Conservation (phyloP, 1,140 invertebrate genomes). For the Elymnias hypermnestra region DNA sequence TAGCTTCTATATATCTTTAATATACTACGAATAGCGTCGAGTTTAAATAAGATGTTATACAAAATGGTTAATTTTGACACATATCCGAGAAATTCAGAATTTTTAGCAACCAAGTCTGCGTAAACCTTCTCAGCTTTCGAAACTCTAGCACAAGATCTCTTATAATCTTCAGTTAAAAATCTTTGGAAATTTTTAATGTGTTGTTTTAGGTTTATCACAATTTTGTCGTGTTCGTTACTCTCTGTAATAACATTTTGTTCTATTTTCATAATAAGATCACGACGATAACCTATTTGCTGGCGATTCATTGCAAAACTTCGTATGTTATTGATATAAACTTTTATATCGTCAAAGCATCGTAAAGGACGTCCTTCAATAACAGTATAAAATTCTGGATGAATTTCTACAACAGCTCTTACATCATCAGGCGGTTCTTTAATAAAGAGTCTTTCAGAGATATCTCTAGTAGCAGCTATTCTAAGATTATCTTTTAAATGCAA, state of each 20-base stretch:
- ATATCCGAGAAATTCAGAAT: constrained; percentile 71
- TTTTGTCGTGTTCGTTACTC: constrained; percentile 69
- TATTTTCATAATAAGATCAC: constrained; percentile 78
- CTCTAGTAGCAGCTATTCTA: constrained; percentile 52
- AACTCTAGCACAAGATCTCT: constrained; percentile 76
- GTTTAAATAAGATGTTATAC: constrained; percentile 77
- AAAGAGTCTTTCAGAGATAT: constrained; percentile 62
- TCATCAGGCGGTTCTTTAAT: constrained; percentile 57
- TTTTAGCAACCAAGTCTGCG: constrained; percentile 69
- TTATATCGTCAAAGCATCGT: constrained; percentile 76
- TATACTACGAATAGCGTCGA: constrained; percentile 79
- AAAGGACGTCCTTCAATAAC: constrained; percentile 77
- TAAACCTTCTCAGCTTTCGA: constrained; percentile 70
- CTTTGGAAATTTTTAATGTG: constrained; percentile 79
- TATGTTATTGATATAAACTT: constrained; percentile 77
- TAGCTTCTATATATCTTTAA: constrained; percentile 81
- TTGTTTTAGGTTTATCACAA: constrained; percentile 72
- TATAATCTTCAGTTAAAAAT: constrained; percentile 79
- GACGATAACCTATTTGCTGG: constrained; percentile 77
- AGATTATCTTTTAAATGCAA: constrained; percentile 59
- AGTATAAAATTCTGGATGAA: constrained; percentile 80
- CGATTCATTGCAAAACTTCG: constrained; percentile 75
- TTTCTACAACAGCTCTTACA: constrained; percentile 75
- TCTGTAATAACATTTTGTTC: constrained; percentile 78
- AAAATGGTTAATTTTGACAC: constrained; percentile 68